A percentile compares a stretch with the other conserved stretches of the same genome.
Evolutionary conservation across 92 coral and sea anemone species (phyloP).

Genomic region (Palythoa caribaeorum): DNA sequence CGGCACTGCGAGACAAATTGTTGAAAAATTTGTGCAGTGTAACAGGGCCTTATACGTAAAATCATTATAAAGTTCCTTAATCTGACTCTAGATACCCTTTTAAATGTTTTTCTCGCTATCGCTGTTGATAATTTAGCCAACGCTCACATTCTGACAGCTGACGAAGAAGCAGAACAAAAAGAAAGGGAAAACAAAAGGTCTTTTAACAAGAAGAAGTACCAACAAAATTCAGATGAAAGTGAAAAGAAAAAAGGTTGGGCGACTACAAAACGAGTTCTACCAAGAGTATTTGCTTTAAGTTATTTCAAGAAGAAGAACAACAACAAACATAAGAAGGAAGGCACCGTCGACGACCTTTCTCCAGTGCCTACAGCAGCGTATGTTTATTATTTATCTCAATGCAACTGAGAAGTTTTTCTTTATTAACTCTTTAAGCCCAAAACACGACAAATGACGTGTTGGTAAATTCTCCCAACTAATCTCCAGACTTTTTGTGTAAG

Average conservation of each 20-base stretch:
- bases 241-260: conserved; percentile 64
- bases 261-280: conserved; percentile 65
- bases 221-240: conserved; percentile 15
- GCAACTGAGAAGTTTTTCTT: no score
- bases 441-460: no score
- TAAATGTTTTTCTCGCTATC: conserved; percentile 97
- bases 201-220: conserved; percentile 61
- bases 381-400: background rate
- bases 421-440: no score
- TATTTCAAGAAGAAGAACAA: conserved; percentile 48
- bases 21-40: no score
- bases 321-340: conserved; percentile 43
- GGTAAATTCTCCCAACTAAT: no score
- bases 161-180: conserved; percentile 87
- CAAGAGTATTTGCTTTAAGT: conserved; percentile 58
- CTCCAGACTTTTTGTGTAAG: no score
- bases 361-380: background rate
- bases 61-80: conserved; percentile 46
- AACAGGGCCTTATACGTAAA: no score
- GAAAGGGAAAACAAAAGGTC: conserved; percentile 74
- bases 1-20: no score
- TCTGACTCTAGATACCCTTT: conserved; percentile 81
- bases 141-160: conserved; percentile 95
- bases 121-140: conserved; percentile 99
- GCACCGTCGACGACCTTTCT: background rate